Base-by-base conservation (phyloP, 2,113 vertebrate genomes). In the Varanus salvator region DNA sequence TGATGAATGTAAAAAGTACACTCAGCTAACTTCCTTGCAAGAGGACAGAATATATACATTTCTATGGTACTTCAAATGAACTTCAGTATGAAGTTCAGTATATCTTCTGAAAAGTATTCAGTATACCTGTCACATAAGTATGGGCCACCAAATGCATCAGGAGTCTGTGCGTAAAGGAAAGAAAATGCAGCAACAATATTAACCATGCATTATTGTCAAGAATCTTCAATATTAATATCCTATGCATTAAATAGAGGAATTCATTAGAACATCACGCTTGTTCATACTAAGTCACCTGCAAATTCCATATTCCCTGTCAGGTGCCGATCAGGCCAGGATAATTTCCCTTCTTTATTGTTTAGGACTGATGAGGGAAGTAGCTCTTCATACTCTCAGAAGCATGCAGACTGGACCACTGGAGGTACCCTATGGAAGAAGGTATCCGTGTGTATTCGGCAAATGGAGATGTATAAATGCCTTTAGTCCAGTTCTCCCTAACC, bases 21-120 rank as follows among this genome's bases (percentile, higher is more conserved):
- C 93, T 91, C 77, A 2, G 83, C n/a, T 90, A 93, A 71, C 11
- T 68, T 93, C 90, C 52, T 87, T 93, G 91, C 90, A 94, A 84
- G 92, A 85, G 74, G 87, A 5, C 14, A 91, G 48, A 69, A 93
- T 91, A 90, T 90, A 38, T 0, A 3, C 5, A 71, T 21, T 87
- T 31, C 64, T 90, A 52, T 71, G 29, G 29, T 77, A 93, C 87
- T 2, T 76, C 11, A 60, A 29, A 44, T 89, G 86, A 1, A 82
- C 90, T 90, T 92, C 90, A 86, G 76, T 64, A 44, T 89, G 86
- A 1, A 82, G 89, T 90, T 92, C 90, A 86, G 76, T 64, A 64
- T 0, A 75, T 90, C 68, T 89, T 48, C 80, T 21, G 0, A 91
- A 93, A 91, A 90, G 85, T 91, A 0, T 17, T 86, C 90, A 80